A percentile compares a stretch with the other conserved stretches of the same genome.
Evolutionary conservation across 2,888 invertebrate genomes (phyloP).

Genomic region (Melangyna quadrimaculata): DNA sequence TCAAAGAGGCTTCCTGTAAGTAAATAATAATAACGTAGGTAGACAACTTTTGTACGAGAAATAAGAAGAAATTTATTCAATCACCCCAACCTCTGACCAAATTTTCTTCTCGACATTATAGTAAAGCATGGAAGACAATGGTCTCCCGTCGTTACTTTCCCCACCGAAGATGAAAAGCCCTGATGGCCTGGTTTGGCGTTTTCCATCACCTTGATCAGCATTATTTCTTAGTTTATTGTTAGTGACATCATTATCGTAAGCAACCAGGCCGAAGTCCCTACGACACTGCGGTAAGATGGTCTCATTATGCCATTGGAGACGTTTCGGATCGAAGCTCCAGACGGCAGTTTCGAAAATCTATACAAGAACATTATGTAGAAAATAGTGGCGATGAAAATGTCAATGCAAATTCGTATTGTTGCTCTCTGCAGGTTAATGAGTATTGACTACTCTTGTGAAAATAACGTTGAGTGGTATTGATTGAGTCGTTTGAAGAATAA

Average conservation of each 20-base stretch:
- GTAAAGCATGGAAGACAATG: conserved; percentile 74
- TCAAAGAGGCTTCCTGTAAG: conserved; percentile 74
- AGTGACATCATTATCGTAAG: conserved; percentile 81
- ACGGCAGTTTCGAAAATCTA: conserved; percentile 82
- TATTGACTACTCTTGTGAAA: background rate
- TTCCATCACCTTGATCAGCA: conserved; percentile 29
- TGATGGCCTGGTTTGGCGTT: conserved; percentile 2
- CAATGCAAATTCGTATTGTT: background rate
- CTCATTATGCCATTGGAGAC: conserved; percentile 85
- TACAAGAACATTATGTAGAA: conserved; percentile 2
- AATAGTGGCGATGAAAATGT: background rate
- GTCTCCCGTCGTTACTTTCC: conserved; percentile 83
- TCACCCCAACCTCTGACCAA: conserved; percentile 74
- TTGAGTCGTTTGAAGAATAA: background rate
- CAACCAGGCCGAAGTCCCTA: conserved; percentile 87
- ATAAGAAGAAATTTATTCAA: conserved; percentile 34
- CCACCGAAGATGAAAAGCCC: conserved; percentile 88
- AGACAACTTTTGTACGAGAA: conserved; percentile 22
- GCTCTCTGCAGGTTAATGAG: background rate
- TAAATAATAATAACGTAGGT: conserved; percentile 42
- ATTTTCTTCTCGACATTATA: conserved; percentile 72
- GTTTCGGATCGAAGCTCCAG: conserved; percentile 87
- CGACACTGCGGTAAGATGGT: conserved; percentile 84
- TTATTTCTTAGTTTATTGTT: conserved; percentile 15
- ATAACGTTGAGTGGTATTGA: background rate